These are phyloP conservation scores for Perccottus glenii DNA, from an alignment of 2,113 vertebrate genomes.

Conservation along the genomic window DNA sequence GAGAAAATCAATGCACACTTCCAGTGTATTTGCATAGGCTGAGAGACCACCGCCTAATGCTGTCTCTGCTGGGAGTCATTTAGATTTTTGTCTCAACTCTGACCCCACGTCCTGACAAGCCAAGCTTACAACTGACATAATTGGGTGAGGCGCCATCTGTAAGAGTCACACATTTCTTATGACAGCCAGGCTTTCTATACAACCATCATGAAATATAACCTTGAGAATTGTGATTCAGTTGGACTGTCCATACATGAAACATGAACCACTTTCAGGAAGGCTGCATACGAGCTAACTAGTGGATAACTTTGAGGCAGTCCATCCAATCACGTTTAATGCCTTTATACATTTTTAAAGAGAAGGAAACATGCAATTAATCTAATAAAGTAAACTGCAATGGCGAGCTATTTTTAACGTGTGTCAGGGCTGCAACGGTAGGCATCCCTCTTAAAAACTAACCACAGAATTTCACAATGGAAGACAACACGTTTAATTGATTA, in stretches of 20 bases:
- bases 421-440: neutral
- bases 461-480: neutral
- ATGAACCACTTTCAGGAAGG: neutral
- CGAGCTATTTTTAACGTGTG: neutral
- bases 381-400: neutral
- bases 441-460: no score
- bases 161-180: slow-evolving; percentile 16
- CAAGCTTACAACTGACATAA: slow-evolving; percentile 28
- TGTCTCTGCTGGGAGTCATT: slow-evolving; percentile 60
- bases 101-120: slow-evolving; percentile 46
- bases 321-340: neutral
- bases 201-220: neutral
- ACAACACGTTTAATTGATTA: neutral
- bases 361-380: neutral
- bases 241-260: slow-evolving; percentile 4
- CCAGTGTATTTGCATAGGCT: slow-evolving; percentile 64
- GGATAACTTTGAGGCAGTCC: neutral
- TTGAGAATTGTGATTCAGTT: neutral
- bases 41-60: slow-evolving; percentile 42
- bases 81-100: slow-evolving; percentile 56
- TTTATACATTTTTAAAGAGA: neutral
- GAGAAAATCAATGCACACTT: slow-evolving; percentile 74
- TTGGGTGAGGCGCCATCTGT: neutral
- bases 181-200: slow-evolving; percentile 12
- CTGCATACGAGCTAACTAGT: neutral